Evolutionary conservation across 2,797 vertebrate species (phyloP).

Genomic region (Typhlichthys subterraneus): DNA sequence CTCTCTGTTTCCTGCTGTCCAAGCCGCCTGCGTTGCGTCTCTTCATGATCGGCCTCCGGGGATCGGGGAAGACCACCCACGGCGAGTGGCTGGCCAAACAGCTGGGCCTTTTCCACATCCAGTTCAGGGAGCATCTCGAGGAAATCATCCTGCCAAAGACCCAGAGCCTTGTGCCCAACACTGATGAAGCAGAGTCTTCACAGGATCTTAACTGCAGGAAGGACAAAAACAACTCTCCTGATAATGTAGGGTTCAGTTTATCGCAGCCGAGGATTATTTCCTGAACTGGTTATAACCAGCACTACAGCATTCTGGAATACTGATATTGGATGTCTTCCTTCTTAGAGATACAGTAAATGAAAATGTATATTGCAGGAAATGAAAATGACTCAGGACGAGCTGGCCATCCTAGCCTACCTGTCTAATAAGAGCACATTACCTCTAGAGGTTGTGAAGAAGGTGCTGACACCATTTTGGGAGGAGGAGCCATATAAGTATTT

Average conservation of each 20-base stretch:
- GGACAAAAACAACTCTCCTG: conserved; percentile 26
- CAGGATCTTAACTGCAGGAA: conserved; percentile 42
- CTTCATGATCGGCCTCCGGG: conserved; percentile 83
- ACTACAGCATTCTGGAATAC: too few relatives aligned
- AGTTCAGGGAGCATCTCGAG: conserved; percentile 91
- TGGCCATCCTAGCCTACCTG: conserved; percentile 84
- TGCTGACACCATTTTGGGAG: conserved; percentile 86
- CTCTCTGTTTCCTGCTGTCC: conserved; percentile 8
- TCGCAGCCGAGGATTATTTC: neutral
- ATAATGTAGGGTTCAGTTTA: conserved; percentile 41
- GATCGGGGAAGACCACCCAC: conserved; percentile 87
- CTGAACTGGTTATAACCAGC: too few relatives aligned
- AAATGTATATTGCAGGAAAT: conserved; percentile 51
- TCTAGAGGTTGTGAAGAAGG: conserved; percentile 80
- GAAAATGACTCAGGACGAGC: conserved; percentile 83
- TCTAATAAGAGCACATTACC: conserved; percentile 73
- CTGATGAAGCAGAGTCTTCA: conserved; percentile 75
- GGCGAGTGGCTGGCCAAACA: conserved; percentile 83
- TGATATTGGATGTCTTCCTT: neutral
- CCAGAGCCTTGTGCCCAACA: conserved; percentile 67
- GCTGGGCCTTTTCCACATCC: conserved; percentile 90
- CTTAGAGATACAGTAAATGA: neutral
- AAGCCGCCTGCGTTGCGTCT: conserved; percentile 89
- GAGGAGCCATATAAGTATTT: conserved; percentile 89
- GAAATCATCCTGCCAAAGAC: conserved; percentile 87